Evolutionary conservation across 2,113 vertebrate species (phyloP).

Genomic region (Grammomys dolichurus): DNA sequence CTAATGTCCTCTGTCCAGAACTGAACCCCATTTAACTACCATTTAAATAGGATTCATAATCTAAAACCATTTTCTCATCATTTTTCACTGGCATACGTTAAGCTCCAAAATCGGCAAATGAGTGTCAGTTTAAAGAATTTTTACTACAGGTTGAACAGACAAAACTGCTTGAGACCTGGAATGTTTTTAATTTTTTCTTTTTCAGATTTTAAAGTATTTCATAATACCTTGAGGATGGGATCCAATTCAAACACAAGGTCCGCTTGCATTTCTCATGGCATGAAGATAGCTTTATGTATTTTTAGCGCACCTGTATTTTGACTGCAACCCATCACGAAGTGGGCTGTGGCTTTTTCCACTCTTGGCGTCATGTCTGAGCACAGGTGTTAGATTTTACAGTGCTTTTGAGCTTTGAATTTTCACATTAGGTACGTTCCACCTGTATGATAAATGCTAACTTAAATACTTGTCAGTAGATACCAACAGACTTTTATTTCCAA

Average conservation of each 20-base stretch:
- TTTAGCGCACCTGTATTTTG: slow-evolving; percentile 1
- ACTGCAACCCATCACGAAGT: neutral
- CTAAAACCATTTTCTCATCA: slow-evolving; percentile 32
- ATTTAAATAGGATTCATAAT: slow-evolving; percentile 61
- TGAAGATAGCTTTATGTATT: neutral
- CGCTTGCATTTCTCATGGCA: neutral
- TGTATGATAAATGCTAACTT: slow-evolving; percentile 48
- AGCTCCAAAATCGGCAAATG: slow-evolving; percentile 75
- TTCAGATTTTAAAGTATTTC: neutral
- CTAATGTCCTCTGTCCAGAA: slow-evolving; percentile 40
- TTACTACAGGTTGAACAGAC: neutral
- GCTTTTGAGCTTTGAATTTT: neutral
- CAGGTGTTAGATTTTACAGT: neutral
- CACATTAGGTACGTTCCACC: neutral
- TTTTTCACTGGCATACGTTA: slow-evolving; percentile 61
- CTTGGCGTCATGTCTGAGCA: neutral
- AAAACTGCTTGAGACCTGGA: neutral
- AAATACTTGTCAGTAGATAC: slow-evolving; percentile 42
- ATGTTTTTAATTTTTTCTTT: neutral
- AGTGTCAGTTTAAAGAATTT: slow-evolving; percentile 66
- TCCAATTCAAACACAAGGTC: neutral
- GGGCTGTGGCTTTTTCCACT: neutral
- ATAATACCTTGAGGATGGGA: neutral
- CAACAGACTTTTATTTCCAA: slow-evolving; percentile 47
- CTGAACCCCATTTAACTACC: slow-evolving; percentile 60